Evolutionary conservation across 2,888 invertebrate genomes (phyloP), one percentile per base, ranked within the genome.

Genomic region (Amphipoea lucens): DNA sequence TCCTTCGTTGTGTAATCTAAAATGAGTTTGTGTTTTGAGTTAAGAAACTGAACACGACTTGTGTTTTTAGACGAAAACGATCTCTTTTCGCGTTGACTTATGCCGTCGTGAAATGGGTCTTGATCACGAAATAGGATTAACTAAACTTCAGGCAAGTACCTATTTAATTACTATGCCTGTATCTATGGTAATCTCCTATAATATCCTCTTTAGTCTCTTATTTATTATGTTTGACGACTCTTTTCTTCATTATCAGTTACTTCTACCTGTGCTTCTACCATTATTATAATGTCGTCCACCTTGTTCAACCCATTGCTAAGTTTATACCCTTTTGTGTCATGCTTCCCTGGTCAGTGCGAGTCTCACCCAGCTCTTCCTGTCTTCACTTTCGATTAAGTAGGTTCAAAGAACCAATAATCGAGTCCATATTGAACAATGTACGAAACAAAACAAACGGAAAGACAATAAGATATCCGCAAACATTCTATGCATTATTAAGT

Each of bases 391-490:
- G 40, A 57, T 62, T 75, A 29, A 6, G 29, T 62, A 42, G n/a
- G 14, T 67, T 79, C 81, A 79, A 74, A 48, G 60, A 71, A 67
- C 54, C 17, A 40, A 71, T 83, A 42, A 45, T 42, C 65, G 12
- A 72, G 4, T n/a, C 11, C 14, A 51, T 14, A 45, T 66, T 54
- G 9, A 76, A 78, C 71, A 78, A 78, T 68, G 54, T 48, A 36
- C 17, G 48, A 66, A 45, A 62, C 40, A 36, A 76, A 60, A 62
- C 40, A n/a, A 69, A 79, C 54, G 12, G 63, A 57, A 62, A 71
- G 74, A 71, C 76, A 83, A 60, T 84, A 69, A 65, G 68, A 76
- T 60, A 80, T 81, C 60, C 40, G 42, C 29, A 17, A 72, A 51
- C 29, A 23, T 76, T 68, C 11, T 65, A 70, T 73, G 20, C 63